Evolutionary conservation across 2,113 vertebrate species (phyloP).

Genomic region (Thunnus maccoyii): DNA sequence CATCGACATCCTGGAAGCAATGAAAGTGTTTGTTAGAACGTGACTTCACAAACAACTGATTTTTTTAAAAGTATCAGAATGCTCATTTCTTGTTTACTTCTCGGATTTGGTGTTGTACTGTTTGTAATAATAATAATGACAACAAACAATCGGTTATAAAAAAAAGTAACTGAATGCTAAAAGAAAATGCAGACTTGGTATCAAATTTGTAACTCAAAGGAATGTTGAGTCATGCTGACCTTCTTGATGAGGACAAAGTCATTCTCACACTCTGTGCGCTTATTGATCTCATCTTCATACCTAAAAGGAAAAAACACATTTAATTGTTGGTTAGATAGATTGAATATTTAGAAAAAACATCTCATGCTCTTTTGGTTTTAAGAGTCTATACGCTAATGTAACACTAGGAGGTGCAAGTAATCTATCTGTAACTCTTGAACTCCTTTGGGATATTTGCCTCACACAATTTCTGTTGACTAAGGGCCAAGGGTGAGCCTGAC

Average conservation of each 20-base stretch:
- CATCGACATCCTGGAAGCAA: slow-evolving; percentile 90
- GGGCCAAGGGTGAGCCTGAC: slow-evolving; percentile 18
- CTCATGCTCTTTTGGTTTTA: background rate
- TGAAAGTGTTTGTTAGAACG: background rate
- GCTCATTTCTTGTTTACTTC: too few species aligned
- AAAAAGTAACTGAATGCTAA: background rate
- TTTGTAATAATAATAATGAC: too few species aligned
- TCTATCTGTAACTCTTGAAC: slow-evolving; percentile 27
- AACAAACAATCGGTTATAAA: too few species aligned
- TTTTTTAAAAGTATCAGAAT: too few species aligned
- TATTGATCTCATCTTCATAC: slow-evolving; percentile 90
- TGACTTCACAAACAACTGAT: background rate
- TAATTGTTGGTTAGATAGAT: background rate
- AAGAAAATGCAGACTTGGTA: background rate
- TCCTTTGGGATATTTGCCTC: slow-evolving; percentile 26
- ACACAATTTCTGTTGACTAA: slow-evolving; percentile 19
- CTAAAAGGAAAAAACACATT: slow-evolving; percentile 54
- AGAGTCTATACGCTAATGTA: slow-evolving; percentile 7
- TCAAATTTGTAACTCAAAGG: background rate
- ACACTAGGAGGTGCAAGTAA: slow-evolving; percentile 78
- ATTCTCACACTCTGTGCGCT: slow-evolving; percentile 87
- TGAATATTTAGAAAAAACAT: background rate
- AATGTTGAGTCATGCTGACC: slow-evolving; percentile 67
- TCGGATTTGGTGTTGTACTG: too few species aligned
- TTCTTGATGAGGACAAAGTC: slow-evolving; percentile 90